phyloP scores from a whole-genome alignment of 2,888 invertebrate species.

The Vandiemenella viatica region DNA sequence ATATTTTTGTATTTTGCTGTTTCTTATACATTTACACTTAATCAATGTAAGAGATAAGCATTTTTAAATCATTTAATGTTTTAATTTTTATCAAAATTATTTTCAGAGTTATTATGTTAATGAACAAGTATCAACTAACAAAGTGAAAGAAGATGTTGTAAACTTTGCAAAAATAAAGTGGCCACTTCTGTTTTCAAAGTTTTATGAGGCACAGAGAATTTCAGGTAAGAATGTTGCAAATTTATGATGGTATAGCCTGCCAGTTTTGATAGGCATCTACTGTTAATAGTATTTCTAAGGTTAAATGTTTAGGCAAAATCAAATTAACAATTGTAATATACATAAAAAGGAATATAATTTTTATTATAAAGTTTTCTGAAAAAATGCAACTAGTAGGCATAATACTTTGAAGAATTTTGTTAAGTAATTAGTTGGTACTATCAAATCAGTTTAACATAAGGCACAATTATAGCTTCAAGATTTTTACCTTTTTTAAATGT shows the following conservation, averaged over 20 bases:
- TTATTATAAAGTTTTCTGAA: neutral
- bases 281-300: no score
- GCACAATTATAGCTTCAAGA: no score
- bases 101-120: slow-evolving; percentile 50
- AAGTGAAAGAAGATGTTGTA: slow-evolving; percentile 81
- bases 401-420: no score
- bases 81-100: no score
- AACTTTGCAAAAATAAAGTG: slow-evolving; percentile 82
- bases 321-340: neutral
- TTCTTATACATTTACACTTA: no score
- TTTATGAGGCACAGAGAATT: slow-evolving; percentile 76
- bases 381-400: no score
- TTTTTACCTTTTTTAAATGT: no score
- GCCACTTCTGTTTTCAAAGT: slow-evolving; percentile 87
- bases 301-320: neutral
- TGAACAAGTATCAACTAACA: slow-evolving; percentile 44
- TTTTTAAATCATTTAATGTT: no score
- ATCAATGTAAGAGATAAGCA: neutral
- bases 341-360: neutral
- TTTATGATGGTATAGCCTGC: neutral
- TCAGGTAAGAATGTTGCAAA: slow-evolving; percentile 43
- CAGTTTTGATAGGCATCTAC: no score
- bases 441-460: no score
- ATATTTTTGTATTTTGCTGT: no score
- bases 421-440: no score